These are phyloP conservation scores for Norana najaformis DNA, from an alignment of 2,888 invertebrate genomes.

Conservation along the genomic window DNA sequence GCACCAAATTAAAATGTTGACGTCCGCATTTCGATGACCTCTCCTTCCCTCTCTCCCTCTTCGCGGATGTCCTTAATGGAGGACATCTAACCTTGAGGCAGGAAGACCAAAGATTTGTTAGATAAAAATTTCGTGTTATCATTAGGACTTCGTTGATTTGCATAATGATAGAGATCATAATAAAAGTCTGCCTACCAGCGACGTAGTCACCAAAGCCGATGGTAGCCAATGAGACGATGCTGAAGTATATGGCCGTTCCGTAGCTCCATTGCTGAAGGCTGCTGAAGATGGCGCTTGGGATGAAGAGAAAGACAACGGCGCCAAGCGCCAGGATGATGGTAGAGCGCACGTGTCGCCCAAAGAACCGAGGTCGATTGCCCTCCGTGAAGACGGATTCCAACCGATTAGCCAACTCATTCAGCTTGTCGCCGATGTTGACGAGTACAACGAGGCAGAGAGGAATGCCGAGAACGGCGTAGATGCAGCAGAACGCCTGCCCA, in stretches of 20 bases:
- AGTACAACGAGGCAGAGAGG: slow-evolving; percentile 15
- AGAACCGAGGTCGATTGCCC: not conserved
- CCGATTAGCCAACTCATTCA: not conserved
- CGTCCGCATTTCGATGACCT: no score
- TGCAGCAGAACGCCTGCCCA: not conserved
- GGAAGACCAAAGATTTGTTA: no score
- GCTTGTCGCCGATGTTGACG: not conserved
- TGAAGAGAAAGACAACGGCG: slow-evolving; percentile 2
- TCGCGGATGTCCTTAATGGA: no score
- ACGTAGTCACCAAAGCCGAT: slow-evolving; percentile 26
- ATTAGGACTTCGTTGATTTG: not conserved
- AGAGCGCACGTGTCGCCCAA: not conserved
- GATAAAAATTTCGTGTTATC: not conserved
- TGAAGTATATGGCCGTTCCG: slow-evolving; percentile 8
- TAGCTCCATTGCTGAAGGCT: slow-evolving; percentile 20
- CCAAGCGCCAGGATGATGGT: slow-evolving; percentile 9
- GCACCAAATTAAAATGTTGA: no score
- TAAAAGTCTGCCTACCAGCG: not conserved
- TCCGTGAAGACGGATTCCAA: not conserved
- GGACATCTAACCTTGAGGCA: no score
- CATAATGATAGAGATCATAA: not conserved
- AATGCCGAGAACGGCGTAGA: not conserved
- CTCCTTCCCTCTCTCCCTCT: no score
- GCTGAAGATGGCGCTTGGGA: slow-evolving; percentile 26
- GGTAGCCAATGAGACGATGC: slow-evolving; percentile 23